Base-by-base conservation (phyloP, 2,113 vertebrate species). In the Eidolon helvum region DNA sequence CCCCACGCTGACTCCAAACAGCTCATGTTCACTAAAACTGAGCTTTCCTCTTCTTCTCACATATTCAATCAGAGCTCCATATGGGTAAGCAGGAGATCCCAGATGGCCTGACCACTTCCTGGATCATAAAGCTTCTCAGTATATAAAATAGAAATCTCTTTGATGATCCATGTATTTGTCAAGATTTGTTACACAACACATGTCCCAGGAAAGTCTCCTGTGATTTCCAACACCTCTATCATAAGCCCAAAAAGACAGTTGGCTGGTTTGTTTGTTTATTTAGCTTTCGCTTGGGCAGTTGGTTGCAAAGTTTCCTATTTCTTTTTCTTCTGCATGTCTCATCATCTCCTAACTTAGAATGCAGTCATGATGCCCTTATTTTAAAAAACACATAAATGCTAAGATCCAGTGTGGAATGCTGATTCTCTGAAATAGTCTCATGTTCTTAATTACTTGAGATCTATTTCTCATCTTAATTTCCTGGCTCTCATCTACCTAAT, bases 61-160 rank as follows among this genome's bases (percentile, higher is more conserved):
- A 93, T 96, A 87, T 94, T 97, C 95, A 95, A 11, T 89, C 95
- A 94, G 96, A 85, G 78, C 78, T 96, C 94, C 95, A 95, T 88
- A 95, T 97, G 95, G 95, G 59, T 83, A 95, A 57, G 91, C 91
- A 93, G 86, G 90, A 96, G 87, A 91, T 89, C 97, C 93, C 97
- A 97, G 94, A 91, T 96, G 96, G 93, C 93, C 93, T 93, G 91
- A 93, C 93, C 94, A 94, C 93, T 98, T 97, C 86, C 98, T 96
- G 95, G 94, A 97, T 94, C 85, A 96, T 92, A 96, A 96, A 96
- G 87, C 82, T 80, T 91, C 86, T 97, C 94, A 88, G 90, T 93
- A 97, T 92, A 97, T 93, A 97, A 96, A 95, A 89, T 93, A 96
- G 92, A 92, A 96, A 91, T 61, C 89, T 95, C 92, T 97, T 97